Percentiles rank a stretch among this genome's conserved stretches.
Conservation (phyloP, 2,888 invertebrate species). For the Microdon myrmicae region DNA sequence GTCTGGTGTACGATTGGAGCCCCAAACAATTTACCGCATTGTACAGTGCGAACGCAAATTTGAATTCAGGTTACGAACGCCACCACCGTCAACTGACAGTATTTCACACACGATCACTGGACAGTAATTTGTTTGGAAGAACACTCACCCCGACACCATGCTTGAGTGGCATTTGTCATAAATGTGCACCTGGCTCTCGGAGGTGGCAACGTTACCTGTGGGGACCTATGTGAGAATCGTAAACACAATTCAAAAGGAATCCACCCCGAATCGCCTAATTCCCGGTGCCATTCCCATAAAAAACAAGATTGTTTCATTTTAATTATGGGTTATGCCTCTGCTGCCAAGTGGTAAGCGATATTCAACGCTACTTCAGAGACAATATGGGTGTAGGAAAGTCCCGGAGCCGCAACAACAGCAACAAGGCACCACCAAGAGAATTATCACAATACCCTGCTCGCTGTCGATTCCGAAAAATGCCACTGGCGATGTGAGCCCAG, state of each 20-base stretch:
- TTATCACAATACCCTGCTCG: constrained; percentile 17
- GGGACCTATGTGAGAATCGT: constrained; percentile 47
- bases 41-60: constrained; percentile 43
- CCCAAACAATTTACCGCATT: constrained; percentile 49
- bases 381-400: constrained; percentile 48
- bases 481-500: constrained; percentile 49
- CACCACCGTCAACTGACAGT: constrained; percentile 28
- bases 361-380: constrained; percentile 52
- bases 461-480: constrained; percentile 52
- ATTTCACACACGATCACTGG: too few species aligned
- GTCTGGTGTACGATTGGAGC: constrained; percentile 14
- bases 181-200: constrained; percentile 40
- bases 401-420: constrained; percentile 37
- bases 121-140: not conserved
- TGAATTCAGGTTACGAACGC: constrained; percentile 41
- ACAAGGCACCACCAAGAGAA: too few species aligned
- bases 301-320: constrained; percentile 51
- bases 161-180: constrained; percentile 49
- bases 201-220: constrained; percentile 6
- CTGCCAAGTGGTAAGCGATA: constrained; percentile 37
- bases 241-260: constrained; percentile 42
- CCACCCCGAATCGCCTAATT: constrained; percentile 50
- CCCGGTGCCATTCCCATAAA: constrained; percentile 45
- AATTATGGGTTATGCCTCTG: constrained; percentile 43
- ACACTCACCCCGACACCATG: not conserved